Conservation (phyloP, 1,140 invertebrate genomes). For the Pseudomyrmex concolor region DNA sequence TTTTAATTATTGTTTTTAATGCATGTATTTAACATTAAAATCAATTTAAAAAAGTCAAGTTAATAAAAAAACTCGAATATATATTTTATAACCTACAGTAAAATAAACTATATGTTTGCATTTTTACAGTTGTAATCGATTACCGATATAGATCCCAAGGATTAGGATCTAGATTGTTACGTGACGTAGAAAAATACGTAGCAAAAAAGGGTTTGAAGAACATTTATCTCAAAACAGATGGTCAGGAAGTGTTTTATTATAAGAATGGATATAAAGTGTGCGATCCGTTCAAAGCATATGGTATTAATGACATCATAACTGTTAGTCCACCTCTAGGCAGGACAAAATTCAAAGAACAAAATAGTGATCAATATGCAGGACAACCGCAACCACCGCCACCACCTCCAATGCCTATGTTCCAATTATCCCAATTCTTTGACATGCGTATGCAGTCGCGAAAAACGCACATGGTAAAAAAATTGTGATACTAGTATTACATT, state of each 20-base stretch:
- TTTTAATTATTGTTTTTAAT: not conserved
- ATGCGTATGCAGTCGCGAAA: slow-evolving; percentile 64
- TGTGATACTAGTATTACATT: slow-evolving; percentile 54
- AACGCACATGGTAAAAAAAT: slow-evolving; percentile 77
- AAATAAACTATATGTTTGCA: slow-evolving; percentile 1
- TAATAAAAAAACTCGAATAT: not conserved
- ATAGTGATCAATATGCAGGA: slow-evolving; percentile 69
- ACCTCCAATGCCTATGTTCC: slow-evolving; percentile 80
- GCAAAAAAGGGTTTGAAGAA: slow-evolving; percentile 86
- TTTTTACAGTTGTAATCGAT: slow-evolving; percentile 88
- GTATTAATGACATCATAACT: slow-evolving; percentile 74
- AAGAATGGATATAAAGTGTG: slow-evolving; percentile 91
- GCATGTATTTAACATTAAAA: not conserved
- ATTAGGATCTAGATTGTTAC: slow-evolving; percentile 90
- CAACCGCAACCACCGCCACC: slow-evolving; percentile 82
- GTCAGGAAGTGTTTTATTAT: slow-evolving; percentile 91
- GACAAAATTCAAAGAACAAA: slow-evolving; percentile 59
- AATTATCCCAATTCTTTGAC: slow-evolving; percentile 67
- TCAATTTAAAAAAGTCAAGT: not conserved
- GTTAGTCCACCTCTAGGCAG: slow-evolving; percentile 59
- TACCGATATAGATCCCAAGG: slow-evolving; percentile 89
- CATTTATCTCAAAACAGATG: slow-evolving; percentile 91
- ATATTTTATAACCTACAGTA: not conserved
- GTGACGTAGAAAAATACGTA: slow-evolving; percentile 89
- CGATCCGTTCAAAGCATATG: slow-evolving; percentile 89